Conservation (phyloP, 2,888 invertebrate species). For the Scotopteryx bipunctaria region DNA sequence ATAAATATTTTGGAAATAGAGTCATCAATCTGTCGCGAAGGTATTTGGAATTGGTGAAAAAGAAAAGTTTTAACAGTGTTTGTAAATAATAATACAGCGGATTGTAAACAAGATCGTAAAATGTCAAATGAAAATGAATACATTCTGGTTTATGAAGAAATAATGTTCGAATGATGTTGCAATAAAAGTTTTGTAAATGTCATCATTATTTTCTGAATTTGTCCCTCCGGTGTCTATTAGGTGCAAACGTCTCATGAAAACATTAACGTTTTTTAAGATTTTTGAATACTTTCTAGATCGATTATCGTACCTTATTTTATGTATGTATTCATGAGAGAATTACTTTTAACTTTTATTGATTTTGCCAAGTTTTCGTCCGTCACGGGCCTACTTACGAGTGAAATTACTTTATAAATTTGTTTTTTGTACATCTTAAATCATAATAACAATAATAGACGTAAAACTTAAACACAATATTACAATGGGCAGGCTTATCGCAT, state of each 20-base stretch:
- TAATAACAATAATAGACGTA: no score
- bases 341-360: no score
- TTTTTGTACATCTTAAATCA: no score
- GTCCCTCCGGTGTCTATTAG: not conserved
- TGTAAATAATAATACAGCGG: constrained; percentile 50
- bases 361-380: no score
- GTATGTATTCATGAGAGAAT: no score
- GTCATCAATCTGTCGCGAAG: constrained; percentile 44
- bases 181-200: constrained; percentile 18
- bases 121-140: constrained; percentile 39
- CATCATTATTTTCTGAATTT: constrained; percentile 1
- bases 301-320: no score
- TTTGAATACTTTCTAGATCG: no score
- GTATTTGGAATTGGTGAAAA: constrained; percentile 47
- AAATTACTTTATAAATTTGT: no score
- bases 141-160: constrained; percentile 31
- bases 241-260: not conserved
- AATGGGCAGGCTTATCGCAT: no score
- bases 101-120: constrained; percentile 47
- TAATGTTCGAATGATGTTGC: constrained; percentile 25
- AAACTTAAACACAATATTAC: no score
- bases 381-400: no score
- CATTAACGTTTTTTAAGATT: not conserved
- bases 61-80: constrained; percentile 46
- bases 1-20: constrained; percentile 40